Conservation (phyloP, 64 coral and sea anemone genomes). For the Porites australiensis region DNA sequence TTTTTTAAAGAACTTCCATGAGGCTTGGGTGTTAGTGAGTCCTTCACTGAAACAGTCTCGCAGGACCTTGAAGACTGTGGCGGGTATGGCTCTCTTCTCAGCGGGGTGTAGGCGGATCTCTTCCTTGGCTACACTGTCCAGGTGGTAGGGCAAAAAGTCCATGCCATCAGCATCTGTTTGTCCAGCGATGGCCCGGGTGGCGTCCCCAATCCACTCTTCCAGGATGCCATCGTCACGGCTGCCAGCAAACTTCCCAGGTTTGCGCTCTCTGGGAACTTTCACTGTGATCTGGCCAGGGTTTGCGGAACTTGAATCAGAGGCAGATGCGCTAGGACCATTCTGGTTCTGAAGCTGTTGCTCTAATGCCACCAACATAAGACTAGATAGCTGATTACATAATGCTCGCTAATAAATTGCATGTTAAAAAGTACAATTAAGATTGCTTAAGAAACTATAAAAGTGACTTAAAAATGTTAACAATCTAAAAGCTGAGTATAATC, state of each 20-base stretch:
- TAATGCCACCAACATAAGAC: too few relatives aligned
- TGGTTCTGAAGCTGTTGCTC: too few relatives aligned
- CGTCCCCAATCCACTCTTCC: background rate
- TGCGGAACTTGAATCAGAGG: background rate
- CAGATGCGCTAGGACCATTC: background rate
- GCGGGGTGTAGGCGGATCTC: constrained; percentile 20
- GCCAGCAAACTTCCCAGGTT: background rate
- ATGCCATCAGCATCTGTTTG: background rate
- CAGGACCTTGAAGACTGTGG: constrained; percentile 25
- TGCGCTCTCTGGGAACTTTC: background rate
- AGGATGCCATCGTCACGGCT: background rate
- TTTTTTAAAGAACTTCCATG: constrained; percentile 44
- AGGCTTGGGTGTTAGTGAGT: constrained; percentile 41
- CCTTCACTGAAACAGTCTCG: constrained; percentile 34
- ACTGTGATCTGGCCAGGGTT: background rate
- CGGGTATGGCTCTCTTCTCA: background rate
- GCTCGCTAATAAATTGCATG: too few relatives aligned
- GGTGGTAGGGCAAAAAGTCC: constrained; percentile 1
- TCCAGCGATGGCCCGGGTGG: background rate
- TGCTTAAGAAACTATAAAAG: too few relatives aligned
- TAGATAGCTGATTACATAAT: too few relatives aligned
- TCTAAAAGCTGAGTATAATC: too few relatives aligned
- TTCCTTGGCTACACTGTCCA: constrained; percentile 33
- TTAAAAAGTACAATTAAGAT: too few relatives aligned
- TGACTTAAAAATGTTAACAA: too few relatives aligned